Conservation (phyloP, 2,888 invertebrate species). For the Dichetophora obliterata region DNA sequence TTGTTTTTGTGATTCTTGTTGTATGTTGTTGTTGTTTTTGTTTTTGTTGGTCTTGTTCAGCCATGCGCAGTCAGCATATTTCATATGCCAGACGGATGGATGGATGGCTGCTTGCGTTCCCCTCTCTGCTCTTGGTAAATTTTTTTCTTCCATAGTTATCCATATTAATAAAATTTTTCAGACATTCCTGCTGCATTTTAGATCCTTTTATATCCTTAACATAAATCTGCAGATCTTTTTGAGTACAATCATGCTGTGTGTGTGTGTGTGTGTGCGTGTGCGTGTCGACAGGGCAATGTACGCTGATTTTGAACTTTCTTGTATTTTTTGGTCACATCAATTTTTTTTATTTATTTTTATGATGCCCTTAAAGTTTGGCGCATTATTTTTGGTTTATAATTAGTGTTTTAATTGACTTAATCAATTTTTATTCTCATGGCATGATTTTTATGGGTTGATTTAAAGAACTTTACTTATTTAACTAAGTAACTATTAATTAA, state of each 20-base stretch:
- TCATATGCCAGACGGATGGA: slow-evolving; percentile 23
- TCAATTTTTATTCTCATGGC: no score
- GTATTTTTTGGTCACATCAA: no score
- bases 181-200: slow-evolving; percentile 18
- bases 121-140: neutral
- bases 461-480: no score
- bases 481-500: no score
- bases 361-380: no score
- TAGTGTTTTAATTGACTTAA: no score
- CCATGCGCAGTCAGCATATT: slow-evolving; percentile 29
- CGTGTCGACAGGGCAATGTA: neutral
- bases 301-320: neutral
- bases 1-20: neutral
- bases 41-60: slow-evolving; percentile 17
- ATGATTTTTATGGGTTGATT: no score
- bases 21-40: neutral
- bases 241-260: neutral
- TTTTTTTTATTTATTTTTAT: no score
- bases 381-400: no score
- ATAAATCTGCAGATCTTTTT: neutral
- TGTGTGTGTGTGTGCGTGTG: slow-evolving; percentile 8
- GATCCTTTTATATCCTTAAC: slow-evolving; percentile 9
- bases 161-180: slow-evolving; percentile 4
- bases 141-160: neutral
- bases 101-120: neutral